Evolutionary conservation across 2,888 invertebrate genomes (phyloP).

Genomic region (Zygaena filipendulae): DNA sequence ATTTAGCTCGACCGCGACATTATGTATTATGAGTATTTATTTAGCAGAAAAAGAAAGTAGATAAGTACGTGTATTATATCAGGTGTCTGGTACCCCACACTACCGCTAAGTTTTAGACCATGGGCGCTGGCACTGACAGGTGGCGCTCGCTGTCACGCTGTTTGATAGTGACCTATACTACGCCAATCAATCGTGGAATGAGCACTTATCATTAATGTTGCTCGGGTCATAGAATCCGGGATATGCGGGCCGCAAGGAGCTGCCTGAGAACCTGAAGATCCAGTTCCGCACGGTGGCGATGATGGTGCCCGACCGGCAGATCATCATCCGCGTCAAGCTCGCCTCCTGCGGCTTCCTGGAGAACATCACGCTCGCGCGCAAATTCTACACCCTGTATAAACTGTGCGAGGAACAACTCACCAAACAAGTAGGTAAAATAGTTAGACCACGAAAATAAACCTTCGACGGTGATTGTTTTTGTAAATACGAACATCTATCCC

Average conservation of each 20-base stretch:
- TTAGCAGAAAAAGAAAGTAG: too few species aligned
- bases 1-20: too few species aligned
- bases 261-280: conserved; percentile 97
- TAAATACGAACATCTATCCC: neutral
- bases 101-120: too few species aligned
- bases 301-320: conserved; percentile 99
- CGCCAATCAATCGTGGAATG: too few species aligned
- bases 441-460: too few species aligned
- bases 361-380: conserved; percentile 93
- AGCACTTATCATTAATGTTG: too few species aligned
- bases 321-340: conserved; percentile 95
- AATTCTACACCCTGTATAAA: conserved; percentile 97
- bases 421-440: conserved; percentile 87
- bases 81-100: too few species aligned
- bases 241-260: conserved; percentile 94
- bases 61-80: too few species aligned
- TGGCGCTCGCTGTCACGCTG: too few species aligned
- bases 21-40: too few species aligned
- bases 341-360: conserved; percentile 97
- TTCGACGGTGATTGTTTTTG: neutral
- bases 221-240: conserved; percentile 99
- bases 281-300: conserved; percentile 98
- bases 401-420: conserved; percentile 97
- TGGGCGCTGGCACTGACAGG: too few species aligned
- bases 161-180: too few species aligned